Evolutionary conservation across 2,888 invertebrate genomes (phyloP), one percentile per base, ranked within the genome.

Genomic region (Dioctria rufipes): DNA sequence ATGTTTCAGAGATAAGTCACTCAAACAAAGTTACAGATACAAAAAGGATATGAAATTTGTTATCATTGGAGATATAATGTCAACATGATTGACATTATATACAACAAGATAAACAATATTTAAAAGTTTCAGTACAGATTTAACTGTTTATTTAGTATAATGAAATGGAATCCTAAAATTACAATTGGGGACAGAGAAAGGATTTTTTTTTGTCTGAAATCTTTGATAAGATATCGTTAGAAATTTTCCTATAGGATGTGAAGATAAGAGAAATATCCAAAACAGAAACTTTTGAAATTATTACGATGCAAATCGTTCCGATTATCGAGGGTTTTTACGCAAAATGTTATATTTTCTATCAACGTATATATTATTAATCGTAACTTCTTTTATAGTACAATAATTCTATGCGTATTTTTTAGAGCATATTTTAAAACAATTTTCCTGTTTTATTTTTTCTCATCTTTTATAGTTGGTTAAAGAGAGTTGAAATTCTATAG

Each of bases 31-130:
- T 58, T 58, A 51, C 58, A 73, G 73, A n/a, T 58, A 73, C 60
- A 58, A 73, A 73, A 73, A 42, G 73, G 73, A 58, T 73, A 73
- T 25, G 25, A 73, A 58, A 42, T 42, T 37, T 13, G 73, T 58
- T 73, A 73, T 73, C 73, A 8, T 54, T 58, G 73, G 43, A 73
- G 58, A 25, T 25, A 25, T 25, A 25, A 54, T 60, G 73, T 73
- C 73, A 58, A 73, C 73, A 73, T 73, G 73, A 73, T 73, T 73
- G 73, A 73, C 73, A 58, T 73, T 60, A 42, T 25, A 25, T 25
- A 25, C 13, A 40, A 9, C 6, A 73, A 73, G 60, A 60, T 54
- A 73, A 73, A 58, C 73, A 73, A 73, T 60, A 60, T 73, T 73
- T 73, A 73, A 73, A 73, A 73, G 25, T 25, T 73, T 73, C 73